Percentiles rank a stretch among this genome's conserved stretches.
Evolutionary conservation across 2,113 vertebrate genomes (phyloP).

Genomic region (Macrotis lagotis): DNA sequence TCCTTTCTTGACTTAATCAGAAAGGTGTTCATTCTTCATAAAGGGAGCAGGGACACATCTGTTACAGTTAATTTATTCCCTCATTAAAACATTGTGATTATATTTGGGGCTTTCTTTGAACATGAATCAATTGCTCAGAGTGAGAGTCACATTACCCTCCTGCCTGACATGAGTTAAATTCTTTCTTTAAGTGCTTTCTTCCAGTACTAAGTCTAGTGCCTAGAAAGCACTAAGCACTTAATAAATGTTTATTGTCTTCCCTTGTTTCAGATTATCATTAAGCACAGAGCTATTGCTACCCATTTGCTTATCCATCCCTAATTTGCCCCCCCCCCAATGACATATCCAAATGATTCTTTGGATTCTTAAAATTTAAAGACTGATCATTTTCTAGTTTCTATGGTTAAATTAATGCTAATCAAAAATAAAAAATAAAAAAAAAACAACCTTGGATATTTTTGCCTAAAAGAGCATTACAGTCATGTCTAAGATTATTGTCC

Average conservation of each 20-base stretch:
- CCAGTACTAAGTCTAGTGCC: not conserved
- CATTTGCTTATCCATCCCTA: not conserved
- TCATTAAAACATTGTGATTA: not conserved
- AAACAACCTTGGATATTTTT: too few relatives aligned
- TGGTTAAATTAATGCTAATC: not conserved
- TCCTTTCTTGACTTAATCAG: not conserved
- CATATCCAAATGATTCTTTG: not conserved
- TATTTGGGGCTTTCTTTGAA: not conserved
- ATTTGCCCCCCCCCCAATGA: conserved; percentile 11
- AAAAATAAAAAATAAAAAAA: too few relatives aligned
- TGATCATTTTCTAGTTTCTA: conserved; percentile 7
- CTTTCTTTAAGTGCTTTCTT: not conserved
- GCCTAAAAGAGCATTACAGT: too few relatives aligned
- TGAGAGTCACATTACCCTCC: not conserved
- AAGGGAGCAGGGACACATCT: not conserved
- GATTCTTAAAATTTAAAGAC: conserved; percentile 4
- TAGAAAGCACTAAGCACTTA: not conserved
- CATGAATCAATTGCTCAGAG: not conserved
- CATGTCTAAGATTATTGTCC: not conserved
- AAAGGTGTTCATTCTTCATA: not conserved
- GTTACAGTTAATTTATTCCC: not conserved
- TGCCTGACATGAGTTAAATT: not conserved
- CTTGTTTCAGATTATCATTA: not conserved
- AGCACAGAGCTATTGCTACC: not conserved
- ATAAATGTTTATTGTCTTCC: not conserved